Percentiles rank a stretch among this genome's conserved stretches.
Conservation (phyloP, 2,113 vertebrate genomes). For the Rattus norvegicus region GRCr8 NC_086023.1:77705501-77706000, state of each 20-base stretch:
- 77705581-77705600: background rate
- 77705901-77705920: background rate
- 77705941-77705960: conserved; percentile 21
- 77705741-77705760: background rate
- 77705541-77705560: background rate
- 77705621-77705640: background rate
- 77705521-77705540: background rate
- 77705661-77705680: background rate
- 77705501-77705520: background rate
- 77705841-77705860: background rate
- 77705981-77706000: background rate
- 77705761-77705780: background rate
- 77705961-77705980: background rate
- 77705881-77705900: background rate
- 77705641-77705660: background rate
- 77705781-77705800: background rate
- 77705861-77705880: background rate
- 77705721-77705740: background rate
- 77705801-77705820: background rate
- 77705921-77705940: background rate
- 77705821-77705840: background rate
- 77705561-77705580: background rate
- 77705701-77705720: background rate
- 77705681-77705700: background rate
- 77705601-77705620: background rate